These are phyloP conservation scores for Muscicapa striata DNA, from an alignment of 2,797 vertebrate genomes.

Conservation along the genomic window DNA sequence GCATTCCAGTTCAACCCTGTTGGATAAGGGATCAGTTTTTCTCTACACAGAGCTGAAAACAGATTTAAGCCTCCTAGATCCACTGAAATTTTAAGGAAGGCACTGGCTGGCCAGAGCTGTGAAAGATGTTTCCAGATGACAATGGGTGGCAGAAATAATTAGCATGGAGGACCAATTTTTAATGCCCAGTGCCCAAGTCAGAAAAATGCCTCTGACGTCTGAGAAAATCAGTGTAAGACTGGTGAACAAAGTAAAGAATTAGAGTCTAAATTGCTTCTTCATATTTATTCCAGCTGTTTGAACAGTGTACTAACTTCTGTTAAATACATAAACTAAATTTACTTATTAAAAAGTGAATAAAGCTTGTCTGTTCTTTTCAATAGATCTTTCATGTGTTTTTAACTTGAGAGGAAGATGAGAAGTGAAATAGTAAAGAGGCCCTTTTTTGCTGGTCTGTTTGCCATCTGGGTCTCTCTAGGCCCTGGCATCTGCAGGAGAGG, in stretches of 20 bases:
- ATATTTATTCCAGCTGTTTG: constrained; percentile 57
- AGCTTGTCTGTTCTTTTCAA: constrained; percentile 65
- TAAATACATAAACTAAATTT: constrained; percentile 55
- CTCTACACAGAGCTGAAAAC: not conserved
- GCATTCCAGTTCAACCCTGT: not conserved
- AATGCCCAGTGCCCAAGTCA: not conserved
- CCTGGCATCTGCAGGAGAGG: constrained; percentile 72
- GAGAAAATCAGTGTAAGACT: constrained; percentile 41
- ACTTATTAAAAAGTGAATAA: constrained; percentile 68
- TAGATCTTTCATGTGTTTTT: constrained; percentile 70
- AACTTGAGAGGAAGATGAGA: constrained; percentile 70
- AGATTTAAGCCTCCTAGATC: not conserved
- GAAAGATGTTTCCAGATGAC: constrained; percentile 7
- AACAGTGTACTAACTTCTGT: constrained; percentile 36
- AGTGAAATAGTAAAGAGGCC: constrained; percentile 63
- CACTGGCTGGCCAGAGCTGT: not conserved
- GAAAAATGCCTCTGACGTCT: not conserved
- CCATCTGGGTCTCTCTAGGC: constrained; percentile 73
- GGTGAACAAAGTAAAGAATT: constrained; percentile 18
- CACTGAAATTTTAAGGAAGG: not conserved
- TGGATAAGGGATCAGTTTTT: not conserved
- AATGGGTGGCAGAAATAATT: constrained; percentile 17
- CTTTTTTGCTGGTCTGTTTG: constrained; percentile 66
- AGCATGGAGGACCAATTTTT: not conserved
- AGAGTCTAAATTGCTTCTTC: constrained; percentile 24